Conservation (phyloP, 2,888 invertebrate genomes). For the Nemotelus nigrinus region DNA sequence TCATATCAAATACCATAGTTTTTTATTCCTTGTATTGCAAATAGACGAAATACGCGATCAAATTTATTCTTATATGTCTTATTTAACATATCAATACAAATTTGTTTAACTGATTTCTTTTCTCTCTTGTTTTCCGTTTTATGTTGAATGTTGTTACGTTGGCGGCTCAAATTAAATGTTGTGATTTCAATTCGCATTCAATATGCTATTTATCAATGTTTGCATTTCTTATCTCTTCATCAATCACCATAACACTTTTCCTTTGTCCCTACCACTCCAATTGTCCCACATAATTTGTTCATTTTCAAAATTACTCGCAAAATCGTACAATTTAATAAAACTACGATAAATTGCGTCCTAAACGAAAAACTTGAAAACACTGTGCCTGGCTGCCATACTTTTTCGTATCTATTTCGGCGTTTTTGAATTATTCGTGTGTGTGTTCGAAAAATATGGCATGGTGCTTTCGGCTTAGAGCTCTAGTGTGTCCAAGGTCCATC, state of each 20-base stretch:
- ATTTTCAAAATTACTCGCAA: slow-evolving; percentile 10
- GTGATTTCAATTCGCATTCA: slow-evolving; percentile 38
- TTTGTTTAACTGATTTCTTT: slow-evolving; percentile 34
- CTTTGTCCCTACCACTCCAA: background rate
- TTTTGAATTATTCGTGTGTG: slow-evolving; percentile 55
- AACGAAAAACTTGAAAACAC: slow-evolving; percentile 53
- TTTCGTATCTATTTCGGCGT: slow-evolving; percentile 54
- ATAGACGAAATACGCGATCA: too few relatives aligned
- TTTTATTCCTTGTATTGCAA: too few relatives aligned
- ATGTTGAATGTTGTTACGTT: slow-evolving; percentile 35
- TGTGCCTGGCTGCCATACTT: slow-evolving; percentile 54
- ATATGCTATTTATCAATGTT: slow-evolving; percentile 16
- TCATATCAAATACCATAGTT: too few relatives aligned
- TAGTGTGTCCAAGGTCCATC: slow-evolving; percentile 66
- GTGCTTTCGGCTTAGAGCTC: slow-evolving; percentile 61
- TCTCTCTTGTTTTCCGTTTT: slow-evolving; percentile 30
- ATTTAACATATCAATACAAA: background rate
- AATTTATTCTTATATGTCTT: background rate
- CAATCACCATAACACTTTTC: background rate
- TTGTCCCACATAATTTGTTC: slow-evolving; percentile 3
- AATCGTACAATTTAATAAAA: background rate
- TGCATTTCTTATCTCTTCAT: background rate
- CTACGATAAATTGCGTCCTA: background rate
- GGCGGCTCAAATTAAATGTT: slow-evolving; percentile 40
- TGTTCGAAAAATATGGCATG: slow-evolving; percentile 52